Evolutionary conservation across 2,113 vertebrate species (phyloP).

Genomic region (Puffinus mauretanicus): DNA sequence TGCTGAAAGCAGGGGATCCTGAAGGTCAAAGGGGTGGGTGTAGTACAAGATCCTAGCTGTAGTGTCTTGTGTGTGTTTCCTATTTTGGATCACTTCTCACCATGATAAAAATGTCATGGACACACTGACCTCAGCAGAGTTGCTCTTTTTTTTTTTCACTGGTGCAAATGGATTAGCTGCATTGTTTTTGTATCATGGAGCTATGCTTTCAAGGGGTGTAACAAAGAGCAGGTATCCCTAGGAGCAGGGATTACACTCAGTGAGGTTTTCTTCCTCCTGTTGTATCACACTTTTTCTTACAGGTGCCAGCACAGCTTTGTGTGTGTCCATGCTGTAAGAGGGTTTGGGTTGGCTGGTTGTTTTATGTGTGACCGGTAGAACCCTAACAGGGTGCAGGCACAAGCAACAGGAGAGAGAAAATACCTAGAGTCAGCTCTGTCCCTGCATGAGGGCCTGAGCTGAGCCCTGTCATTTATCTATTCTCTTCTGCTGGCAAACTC

Average conservation of each 20-base stretch:
- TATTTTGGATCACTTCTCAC: neutral
- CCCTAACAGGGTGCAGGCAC: neutral
- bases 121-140: neutral
- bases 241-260: neutral
- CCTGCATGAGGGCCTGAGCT: neutral
- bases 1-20: neutral
- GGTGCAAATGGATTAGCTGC: neutral
- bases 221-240: neutral
- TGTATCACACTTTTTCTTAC: neutral
- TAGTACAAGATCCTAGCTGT: neutral
- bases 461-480: neutral
- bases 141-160: accelerated
- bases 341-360: neutral
- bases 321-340: neutral
- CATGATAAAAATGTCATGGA: neutral
- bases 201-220: neutral
- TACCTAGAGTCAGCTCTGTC: slow-evolving; percentile 2
- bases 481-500: neutral
- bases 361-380: neutral
- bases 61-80: neutral
- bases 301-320: neutral
- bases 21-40: neutral
- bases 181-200: neutral
- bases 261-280: neutral
- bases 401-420: neutral